These are phyloP conservation scores for Sus scrofa DNA, from an alignment of 2,113 vertebrate species.

Conservation along the genomic window T2T-Sscrofa CM000821.6:12864501-12865000, in stretches of 20 bases:
- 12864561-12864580: constrained; percentile 28
- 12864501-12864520: not conserved
- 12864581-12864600: not conserved
- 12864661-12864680: constrained; percentile 72
- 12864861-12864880: constrained; percentile 73
- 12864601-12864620: not conserved
- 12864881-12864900: constrained; percentile 73
- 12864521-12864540: not conserved
- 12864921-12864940: constrained; percentile 38
- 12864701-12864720: constrained; percentile 76
- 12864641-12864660: constrained; percentile 55
- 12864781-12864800: not conserved
- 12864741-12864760: constrained; percentile 36
- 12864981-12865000: not conserved
- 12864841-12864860: constrained; percentile 29
- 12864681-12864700: constrained; percentile 67
- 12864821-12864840: not conserved
- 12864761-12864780: constrained; percentile 52
- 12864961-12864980: not conserved
- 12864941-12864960: not conserved
- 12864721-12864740: constrained; percentile 81
- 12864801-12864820: constrained; percentile 57
- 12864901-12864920: constrained; percentile 73
- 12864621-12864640: constrained; percentile 26
- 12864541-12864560: not conserved